These are phyloP conservation scores for Stratiomys singularior DNA, from an alignment of 2,888 invertebrate species.

Conservation along the genomic window DNA sequence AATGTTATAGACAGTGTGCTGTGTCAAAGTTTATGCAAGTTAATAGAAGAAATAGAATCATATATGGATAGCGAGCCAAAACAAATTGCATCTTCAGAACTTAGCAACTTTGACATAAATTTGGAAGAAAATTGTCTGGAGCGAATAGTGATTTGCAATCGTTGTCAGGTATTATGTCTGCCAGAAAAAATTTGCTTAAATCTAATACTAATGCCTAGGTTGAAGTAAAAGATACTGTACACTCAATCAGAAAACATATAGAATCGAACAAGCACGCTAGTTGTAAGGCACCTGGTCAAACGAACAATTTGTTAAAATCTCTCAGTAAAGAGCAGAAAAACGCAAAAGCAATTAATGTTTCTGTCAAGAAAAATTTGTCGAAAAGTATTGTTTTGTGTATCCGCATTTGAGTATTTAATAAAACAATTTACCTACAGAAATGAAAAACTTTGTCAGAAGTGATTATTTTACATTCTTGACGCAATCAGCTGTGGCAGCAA, in stretches of 20 bases:
- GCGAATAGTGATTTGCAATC: constrained; percentile 10
- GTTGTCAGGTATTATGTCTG: constrained; percentile 2
- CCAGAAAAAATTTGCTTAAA: no score
- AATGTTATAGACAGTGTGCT: constrained; percentile 38
- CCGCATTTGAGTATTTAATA: background rate
- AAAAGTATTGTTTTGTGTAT: background rate
- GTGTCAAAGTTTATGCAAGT: constrained; percentile 8
- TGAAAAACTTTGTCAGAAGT: constrained; percentile 54
- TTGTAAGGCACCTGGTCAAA: background rate
- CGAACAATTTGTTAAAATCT: background rate
- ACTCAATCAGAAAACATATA: background rate
- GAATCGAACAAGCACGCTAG: background rate
- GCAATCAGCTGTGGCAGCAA: constrained; percentile 55
- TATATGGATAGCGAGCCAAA: constrained; percentile 44
- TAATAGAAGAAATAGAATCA: constrained; percentile 43
- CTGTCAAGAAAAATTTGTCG: background rate
- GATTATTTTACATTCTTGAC: constrained; percentile 55
- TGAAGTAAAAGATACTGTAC: background rate
- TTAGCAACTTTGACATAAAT: constrained; percentile 28
- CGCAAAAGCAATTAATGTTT: no score
- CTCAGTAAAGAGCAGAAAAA: background rate
- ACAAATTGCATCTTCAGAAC: background rate
- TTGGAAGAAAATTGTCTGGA: constrained; percentile 22
- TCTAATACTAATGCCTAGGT: background rate
- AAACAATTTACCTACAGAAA: constrained; percentile 54